Evolutionary conservation across 2,797 vertebrate species (phyloP).

Genomic region (Threskiornis aethiopicus): DNA sequence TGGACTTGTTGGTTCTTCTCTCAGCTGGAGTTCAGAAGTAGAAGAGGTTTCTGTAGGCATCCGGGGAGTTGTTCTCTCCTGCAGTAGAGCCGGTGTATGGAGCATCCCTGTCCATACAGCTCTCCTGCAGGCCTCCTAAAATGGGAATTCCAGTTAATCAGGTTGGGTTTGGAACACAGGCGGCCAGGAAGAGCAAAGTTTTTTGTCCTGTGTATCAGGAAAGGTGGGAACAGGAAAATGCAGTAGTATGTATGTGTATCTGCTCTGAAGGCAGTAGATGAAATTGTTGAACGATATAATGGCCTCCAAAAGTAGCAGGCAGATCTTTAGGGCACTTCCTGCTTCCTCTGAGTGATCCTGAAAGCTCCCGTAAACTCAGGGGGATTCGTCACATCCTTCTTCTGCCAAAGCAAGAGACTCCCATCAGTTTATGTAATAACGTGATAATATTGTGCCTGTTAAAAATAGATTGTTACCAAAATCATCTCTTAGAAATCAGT

Average conservation of each 20-base stretch:
- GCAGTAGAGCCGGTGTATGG: not conserved
- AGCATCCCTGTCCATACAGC: not conserved
- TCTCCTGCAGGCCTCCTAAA: not conserved
- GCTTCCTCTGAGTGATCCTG: not conserved
- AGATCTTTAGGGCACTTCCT: not conserved
- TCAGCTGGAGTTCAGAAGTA: not conserved
- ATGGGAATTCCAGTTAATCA: not conserved
- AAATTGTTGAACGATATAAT: not conserved
- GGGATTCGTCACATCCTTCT: not conserved
- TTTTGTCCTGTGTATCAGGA: not conserved
- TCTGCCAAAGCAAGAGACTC: not conserved
- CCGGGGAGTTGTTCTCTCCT: not conserved
- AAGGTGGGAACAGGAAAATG: not conserved
- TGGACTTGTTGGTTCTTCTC: not conserved
- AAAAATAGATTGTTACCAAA: not conserved
- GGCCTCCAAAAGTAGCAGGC: not conserved
- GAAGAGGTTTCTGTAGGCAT: not conserved
- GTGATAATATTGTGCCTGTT: not conserved
- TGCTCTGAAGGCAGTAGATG: not conserved
- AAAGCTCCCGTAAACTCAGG: not conserved
- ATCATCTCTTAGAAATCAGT: not conserved
- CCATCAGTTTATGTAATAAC: not conserved
- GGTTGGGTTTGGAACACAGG: not conserved
- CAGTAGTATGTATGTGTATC: not conserved
- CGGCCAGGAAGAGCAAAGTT: not conserved